Base-by-base conservation (phyloP, 2,113 vertebrate species). In the Paramisgurnus dabryanus region DNA sequence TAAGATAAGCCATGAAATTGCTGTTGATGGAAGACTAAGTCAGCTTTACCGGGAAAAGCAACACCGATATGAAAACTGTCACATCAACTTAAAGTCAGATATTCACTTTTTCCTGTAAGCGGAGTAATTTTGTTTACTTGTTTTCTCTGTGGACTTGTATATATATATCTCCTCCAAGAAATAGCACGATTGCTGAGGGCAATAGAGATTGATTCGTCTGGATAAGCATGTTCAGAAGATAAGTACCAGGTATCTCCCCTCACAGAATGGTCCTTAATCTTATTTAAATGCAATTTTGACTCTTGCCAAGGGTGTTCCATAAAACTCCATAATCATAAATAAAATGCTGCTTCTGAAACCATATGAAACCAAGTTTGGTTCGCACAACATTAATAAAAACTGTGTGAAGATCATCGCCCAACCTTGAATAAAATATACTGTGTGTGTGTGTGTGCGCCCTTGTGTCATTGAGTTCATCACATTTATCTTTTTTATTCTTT, bases 231-330 rank as follows among this genome's bases (percentile, higher is more conserved):
- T 49, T 64, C 58, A 64, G 58, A 64, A 47, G 64, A 76, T 64
- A 76, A 76, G 73, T 64, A 18, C 13, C 22, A 64, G 27, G 27
- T 76, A 64, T 64, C 73, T 76, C 4, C 60, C 13, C 43, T 76
- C 7, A 43, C 57, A 75, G 60, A 64, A 39, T 9, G 55, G 3
- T 60, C 40, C 67, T 71, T 43, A 41, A 39, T 64, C 12, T 55
- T 47, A 47, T 64, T 22, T 49, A 72, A 80, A 64, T 65, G 68
- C 17, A 43, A 70, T 70, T 79, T 79, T 61, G 67, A 53, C 57
- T 80, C 15, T 71, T 64, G 39, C 60, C 11, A 13, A 50, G 64
- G 12, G 13, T 69, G n/a, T 49, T 58, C 6, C 18, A 67, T 67
- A 58, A 73, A 57, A 66, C 39, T 57, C 18, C 13, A 41, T 61